Conservation (phyloP, 2,113 vertebrate species). For the Oreotrochilus melanogaster region DNA sequence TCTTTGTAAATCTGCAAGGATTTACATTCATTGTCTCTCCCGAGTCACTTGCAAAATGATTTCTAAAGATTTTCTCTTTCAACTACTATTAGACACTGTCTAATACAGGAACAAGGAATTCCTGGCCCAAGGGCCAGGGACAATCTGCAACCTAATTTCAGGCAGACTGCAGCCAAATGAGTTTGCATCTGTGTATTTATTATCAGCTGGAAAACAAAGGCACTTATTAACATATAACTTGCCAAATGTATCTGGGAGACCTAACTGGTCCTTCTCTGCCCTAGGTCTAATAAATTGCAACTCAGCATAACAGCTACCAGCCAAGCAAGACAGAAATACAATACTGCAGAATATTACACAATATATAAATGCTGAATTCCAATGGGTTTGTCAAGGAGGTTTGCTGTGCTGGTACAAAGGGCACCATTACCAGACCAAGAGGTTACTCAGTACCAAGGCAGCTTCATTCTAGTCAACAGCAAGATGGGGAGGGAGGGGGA, state of each 20-base stretch:
- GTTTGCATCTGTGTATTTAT: neutral
- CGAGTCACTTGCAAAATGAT: constrained; percentile 34
- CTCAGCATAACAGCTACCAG: neutral
- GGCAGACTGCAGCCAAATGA: neutral
- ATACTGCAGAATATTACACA: neutral
- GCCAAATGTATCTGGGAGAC: neutral
- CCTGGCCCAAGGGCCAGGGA: constrained; percentile 26
- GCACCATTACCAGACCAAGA: neutral
- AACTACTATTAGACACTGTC: constrained; percentile 33
- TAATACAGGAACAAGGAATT: constrained; percentile 48
- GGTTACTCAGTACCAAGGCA: neutral
- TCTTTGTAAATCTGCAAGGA: constrained; percentile 49
- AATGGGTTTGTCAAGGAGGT: neutral
- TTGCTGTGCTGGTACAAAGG: neutral
- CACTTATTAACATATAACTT: neutral
- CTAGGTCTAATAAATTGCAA: neutral
- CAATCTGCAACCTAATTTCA: constrained; percentile 22
- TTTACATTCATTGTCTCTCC: constrained; percentile 64
- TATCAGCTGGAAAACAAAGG: neutral
- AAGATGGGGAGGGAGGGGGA: neutral
- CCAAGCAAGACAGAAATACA: neutral
- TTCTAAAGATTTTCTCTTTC: constrained; percentile 53
- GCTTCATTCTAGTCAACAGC: neutral
- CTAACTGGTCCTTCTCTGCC: neutral
- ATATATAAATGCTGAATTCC: neutral